phyloP scores from a whole-genome alignment of 1,140 invertebrate species.

The Teleopsis dalmanni region DNA sequence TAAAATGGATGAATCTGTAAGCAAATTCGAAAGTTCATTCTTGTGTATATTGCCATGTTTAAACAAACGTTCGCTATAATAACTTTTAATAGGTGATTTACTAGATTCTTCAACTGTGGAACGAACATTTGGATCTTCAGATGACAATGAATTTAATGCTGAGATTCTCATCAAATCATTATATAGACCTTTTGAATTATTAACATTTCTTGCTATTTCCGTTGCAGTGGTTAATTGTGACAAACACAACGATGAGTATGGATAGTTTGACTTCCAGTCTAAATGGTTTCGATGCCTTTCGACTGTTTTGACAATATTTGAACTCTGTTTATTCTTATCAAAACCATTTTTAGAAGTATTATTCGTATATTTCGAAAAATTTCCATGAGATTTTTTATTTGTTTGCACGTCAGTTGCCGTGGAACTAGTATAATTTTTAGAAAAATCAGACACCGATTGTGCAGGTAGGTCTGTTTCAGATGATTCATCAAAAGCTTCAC shows the following conservation, averaged over 20 bases:
- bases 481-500: slow-evolving; percentile 85
- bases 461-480: slow-evolving; percentile 64
- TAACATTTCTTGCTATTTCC: slow-evolving; percentile 14
- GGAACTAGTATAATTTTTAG: slow-evolving; percentile 63
- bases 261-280: slow-evolving; percentile 49
- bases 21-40: slow-evolving; percentile 45
- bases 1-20: slow-evolving; percentile 58
- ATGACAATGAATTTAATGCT: slow-evolving; percentile 63
- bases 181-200: slow-evolving; percentile 44
- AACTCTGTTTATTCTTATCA: slow-evolving; percentile 37
- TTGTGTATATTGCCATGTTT: slow-evolving; percentile 60
- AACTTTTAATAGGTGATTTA: slow-evolving; percentile 32
- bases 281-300: slow-evolving; percentile 32
- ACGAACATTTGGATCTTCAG: slow-evolving; percentile 38
- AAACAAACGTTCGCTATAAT: slow-evolving; percentile 46
- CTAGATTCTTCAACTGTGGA: slow-evolving; percentile 29
- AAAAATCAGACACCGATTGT: slow-evolving; percentile 55
- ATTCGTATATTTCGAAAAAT: slow-evolving; percentile 52
- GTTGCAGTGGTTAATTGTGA: slow-evolving; percentile 54
- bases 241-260: slow-evolving; percentile 78
- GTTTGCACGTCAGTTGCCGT: slow-evolving; percentile 53
- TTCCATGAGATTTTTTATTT: slow-evolving; percentile 49
- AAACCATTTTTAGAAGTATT: slow-evolving; percentile 17
- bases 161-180: slow-evolving; percentile 77
- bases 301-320: slow-evolving; percentile 35